These are phyloP conservation scores for Pollenia griseotomentosa DNA, from an alignment of 2,888 invertebrate genomes.

Conservation along the genomic window DNA sequence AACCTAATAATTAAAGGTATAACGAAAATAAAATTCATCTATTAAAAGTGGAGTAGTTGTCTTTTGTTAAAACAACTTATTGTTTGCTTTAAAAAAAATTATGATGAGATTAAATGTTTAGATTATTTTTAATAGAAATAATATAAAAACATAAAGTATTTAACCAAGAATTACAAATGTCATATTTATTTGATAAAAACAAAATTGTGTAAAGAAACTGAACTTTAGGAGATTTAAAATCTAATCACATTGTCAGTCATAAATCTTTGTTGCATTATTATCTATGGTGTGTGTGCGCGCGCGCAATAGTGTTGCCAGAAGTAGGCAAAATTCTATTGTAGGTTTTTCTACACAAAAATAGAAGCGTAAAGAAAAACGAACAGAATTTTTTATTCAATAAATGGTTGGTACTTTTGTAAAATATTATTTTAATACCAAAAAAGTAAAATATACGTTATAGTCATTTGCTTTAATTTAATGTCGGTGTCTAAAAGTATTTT, in stretches of 20 bases:
- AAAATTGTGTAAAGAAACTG: too few relatives aligned
- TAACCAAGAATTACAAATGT: not conserved
- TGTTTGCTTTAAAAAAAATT: not conserved
- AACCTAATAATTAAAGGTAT: not conserved
- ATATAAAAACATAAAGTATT: not conserved
- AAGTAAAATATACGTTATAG: too few relatives aligned
- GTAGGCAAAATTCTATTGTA: too few relatives aligned
- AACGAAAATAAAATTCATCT: not conserved
- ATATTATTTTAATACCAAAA: too few relatives aligned
- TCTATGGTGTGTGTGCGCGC: not conserved
- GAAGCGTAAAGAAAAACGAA: too few relatives aligned
- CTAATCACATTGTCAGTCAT: not conserved
- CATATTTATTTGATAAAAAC: not conserved
- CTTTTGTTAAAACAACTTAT: not conserved
- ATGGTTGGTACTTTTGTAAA: too few relatives aligned
- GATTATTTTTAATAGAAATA: not conserved
- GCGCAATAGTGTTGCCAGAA: too few relatives aligned
- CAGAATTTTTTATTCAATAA: too few relatives aligned
- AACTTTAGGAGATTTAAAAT: not conserved
- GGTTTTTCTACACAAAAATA: too few relatives aligned
- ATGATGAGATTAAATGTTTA: too few relatives aligned
- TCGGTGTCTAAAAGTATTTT: too few relatives aligned
- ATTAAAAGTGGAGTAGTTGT: not conserved
- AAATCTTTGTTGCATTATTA: conserved; percentile 3
- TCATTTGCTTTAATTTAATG: too few relatives aligned